Conservation (phyloP, 2,113 vertebrate genomes). For the Nipponia nippon region DNA sequence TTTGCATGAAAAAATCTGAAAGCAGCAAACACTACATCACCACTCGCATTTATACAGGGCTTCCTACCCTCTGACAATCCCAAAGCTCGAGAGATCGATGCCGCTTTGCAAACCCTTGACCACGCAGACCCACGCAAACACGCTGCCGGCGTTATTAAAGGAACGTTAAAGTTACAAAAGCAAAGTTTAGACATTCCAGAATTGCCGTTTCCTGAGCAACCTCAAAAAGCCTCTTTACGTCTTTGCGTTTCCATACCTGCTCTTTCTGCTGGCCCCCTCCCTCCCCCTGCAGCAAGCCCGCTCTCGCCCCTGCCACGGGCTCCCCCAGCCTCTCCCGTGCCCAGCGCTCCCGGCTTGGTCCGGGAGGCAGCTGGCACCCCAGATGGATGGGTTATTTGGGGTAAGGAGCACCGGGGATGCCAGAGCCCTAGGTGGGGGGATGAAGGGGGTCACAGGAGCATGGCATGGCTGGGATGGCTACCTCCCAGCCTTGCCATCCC, state of each 20-base stretch:
- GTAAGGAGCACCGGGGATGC: neutral
- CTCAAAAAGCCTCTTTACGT: neutral
- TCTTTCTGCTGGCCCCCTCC: neutral
- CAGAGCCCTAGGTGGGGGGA: neutral
- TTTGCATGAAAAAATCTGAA: neutral
- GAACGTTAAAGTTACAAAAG: neutral
- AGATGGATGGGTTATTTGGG: neutral
- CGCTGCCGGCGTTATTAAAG: accelerated
- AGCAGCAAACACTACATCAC: neutral
- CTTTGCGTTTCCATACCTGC: neutral
- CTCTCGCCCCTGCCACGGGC: accelerated
- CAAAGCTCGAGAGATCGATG: neutral
- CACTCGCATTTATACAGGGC: accelerated
- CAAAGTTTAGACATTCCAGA: neutral
- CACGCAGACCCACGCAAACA: accelerated
- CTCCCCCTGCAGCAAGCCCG: neutral
- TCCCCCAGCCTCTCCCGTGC: neutral
- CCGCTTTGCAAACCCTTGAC: neutral
- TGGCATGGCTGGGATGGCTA: neutral
- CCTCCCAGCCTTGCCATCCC: neutral
- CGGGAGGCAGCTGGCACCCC: neutral
- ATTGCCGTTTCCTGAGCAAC: neutral
- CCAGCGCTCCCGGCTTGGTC: neutral
- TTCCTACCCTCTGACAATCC: neutral
- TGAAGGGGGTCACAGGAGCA: neutral